Conservation (phyloP, 1,140 invertebrate species). For the Cyclargus thomasi region DNA sequence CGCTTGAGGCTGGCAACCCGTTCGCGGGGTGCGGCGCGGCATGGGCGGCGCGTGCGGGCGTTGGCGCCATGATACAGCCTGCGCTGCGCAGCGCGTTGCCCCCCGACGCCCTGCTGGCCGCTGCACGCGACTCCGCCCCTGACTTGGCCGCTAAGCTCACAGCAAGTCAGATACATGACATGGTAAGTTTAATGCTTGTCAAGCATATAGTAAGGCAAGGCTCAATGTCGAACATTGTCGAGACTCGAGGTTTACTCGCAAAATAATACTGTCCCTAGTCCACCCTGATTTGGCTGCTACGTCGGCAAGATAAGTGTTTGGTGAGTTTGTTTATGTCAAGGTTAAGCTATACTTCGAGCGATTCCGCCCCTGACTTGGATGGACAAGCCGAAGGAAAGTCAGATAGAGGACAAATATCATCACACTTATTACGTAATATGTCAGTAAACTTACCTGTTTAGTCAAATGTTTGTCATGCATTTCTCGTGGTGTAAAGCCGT, state of each 20-base stretch:
- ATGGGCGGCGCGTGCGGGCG: conserved; percentile 56
- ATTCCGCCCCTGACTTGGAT: conserved; percentile 85
- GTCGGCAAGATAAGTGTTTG: too few relatives aligned
- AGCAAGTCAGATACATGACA: conserved; percentile 80
- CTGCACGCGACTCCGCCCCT: conserved; percentile 86
- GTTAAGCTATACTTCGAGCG: conserved; percentile 85
- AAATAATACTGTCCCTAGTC: too few relatives aligned
- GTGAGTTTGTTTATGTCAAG: too few relatives aligned
- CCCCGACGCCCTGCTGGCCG: conserved; percentile 86
- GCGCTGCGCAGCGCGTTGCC: conserved; percentile 74
- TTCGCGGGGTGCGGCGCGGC: conserved; percentile 69
- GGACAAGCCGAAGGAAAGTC: conserved; percentile 17
- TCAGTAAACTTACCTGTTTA: too few relatives aligned
- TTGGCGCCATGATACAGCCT: conserved; percentile 68
- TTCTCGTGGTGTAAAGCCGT: too few relatives aligned
- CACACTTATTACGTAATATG: too few relatives aligned
- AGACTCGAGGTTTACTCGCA: too few relatives aligned
- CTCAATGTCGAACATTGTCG: too few relatives aligned
- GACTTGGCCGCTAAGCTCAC: conserved; percentile 81
- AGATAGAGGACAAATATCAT: too few relatives aligned
- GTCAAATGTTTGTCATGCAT: too few relatives aligned
- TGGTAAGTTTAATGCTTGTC: conserved; percentile 72
- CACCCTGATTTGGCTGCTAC: too few relatives aligned
- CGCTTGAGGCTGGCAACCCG: conserved; percentile 66
- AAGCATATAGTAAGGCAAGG: too few relatives aligned